These are phyloP conservation scores for Zaprionus africanus DNA, from an alignment of 1,140 invertebrate species.

Conservation along the genomic window DNA sequence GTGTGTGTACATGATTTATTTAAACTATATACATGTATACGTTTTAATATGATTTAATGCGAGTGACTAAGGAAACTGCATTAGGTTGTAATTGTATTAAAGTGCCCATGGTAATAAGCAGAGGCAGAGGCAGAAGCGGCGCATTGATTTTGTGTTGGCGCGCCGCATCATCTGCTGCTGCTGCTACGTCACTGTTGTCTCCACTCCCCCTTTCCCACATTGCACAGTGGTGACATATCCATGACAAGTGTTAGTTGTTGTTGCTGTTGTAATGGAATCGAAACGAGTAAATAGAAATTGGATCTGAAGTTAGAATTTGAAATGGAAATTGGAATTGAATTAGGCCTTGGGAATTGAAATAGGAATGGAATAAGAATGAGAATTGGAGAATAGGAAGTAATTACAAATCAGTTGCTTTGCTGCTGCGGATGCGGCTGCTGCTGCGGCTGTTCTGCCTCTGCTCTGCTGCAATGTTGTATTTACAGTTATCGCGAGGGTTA, in stretches of 20 bases:
- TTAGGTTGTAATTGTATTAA: slow-evolving; percentile 1
- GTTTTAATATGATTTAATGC: slow-evolving; percentile 22
- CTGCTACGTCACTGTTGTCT: slow-evolving; percentile 18
- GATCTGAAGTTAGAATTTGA: too few relatives aligned
- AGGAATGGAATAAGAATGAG: neutral
- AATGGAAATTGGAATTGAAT: too few relatives aligned
- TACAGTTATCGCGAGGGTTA: neutral
- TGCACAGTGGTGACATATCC: slow-evolving; percentile 29
- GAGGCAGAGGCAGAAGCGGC: too few relatives aligned
- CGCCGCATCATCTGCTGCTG: neutral
- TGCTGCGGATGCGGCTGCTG: too few relatives aligned
- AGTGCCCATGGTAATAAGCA: neutral
- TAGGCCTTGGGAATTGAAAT: too few relatives aligned
- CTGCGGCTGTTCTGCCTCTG: too few relatives aligned
- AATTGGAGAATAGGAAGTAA: slow-evolving; percentile 1
- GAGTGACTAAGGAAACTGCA: slow-evolving; percentile 16
- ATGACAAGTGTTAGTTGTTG: neutral
- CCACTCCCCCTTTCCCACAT: neutral
- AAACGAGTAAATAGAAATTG: too few relatives aligned
- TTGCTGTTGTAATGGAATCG: too few relatives aligned
- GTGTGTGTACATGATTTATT: slow-evolving; percentile 29
- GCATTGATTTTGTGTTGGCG: slow-evolving; percentile 38
- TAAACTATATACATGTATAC: slow-evolving; percentile 10
- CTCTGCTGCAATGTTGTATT: neutral
- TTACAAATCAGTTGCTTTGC: too few relatives aligned